Percentiles rank a stretch among this genome's conserved stretches.
phyloP scores from a whole-genome alignment of 2,888 invertebrate species.

The Arenicola marina region DNA sequence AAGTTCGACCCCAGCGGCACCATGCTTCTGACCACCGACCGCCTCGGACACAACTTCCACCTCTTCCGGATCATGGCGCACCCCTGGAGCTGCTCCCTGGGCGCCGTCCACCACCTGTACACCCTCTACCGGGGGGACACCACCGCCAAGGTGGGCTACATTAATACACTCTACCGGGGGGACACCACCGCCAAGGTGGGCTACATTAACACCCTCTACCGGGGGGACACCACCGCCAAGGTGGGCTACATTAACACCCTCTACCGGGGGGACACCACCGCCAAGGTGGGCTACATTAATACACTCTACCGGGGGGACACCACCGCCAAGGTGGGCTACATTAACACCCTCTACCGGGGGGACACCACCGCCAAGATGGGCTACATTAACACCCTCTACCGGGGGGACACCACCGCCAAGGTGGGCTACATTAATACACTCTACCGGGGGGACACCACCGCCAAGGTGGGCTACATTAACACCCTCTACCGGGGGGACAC shows the following conservation, averaged over 20 bases:
- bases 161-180: background rate
- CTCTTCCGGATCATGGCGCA: constrained; percentile 93
- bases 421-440: no score
- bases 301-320: no score
- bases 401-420: no score
- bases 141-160: constrained; percentile 90
- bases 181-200: background rate
- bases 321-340: no score
- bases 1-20: constrained; percentile 90
- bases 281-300: no score
- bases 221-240: background rate
- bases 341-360: no score
- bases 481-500: constrained; percentile 88
- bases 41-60: constrained; percentile 92
- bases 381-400: no score
- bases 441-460: no score
- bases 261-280: background rate
- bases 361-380: no score
- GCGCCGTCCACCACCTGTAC: constrained; percentile 83
- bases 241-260: background rate
- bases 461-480: no score
- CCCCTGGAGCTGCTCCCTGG: constrained; percentile 82
- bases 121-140: constrained; percentile 94
- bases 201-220: background rate
- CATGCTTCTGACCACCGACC: constrained; percentile 87